Evolutionary conservation across 1,140 invertebrate genomes (phyloP), one percentile per base, ranked within the genome.

Genomic region (Drosophila gunungcola): DNA sequence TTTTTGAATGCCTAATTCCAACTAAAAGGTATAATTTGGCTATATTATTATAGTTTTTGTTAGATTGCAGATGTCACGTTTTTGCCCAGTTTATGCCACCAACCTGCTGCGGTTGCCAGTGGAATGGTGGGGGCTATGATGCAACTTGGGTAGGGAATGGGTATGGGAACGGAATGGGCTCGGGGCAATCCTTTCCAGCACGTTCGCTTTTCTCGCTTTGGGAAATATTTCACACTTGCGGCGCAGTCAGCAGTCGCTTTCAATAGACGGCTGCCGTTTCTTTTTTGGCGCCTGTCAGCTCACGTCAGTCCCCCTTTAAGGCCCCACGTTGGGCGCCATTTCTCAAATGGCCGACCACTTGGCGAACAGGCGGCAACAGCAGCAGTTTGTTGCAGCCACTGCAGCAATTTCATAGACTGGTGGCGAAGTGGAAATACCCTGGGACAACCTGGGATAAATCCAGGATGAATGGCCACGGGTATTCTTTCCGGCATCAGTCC

Each of bases 191-290:
- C 64, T 34, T 57, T 29, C 32, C 54, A 45, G 21, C 69, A 75
- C 73, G 70, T 67, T 65, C 39, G 39, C 46, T 29, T 53, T 43
- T 38, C 67, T 39, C 67, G 42, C 68, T 48, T 42, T 55, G 58
- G 58, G 41, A 76, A 76, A 76, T 75, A 76, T 75, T 76, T 76
- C 73, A 67, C 73, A 76, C 70, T 74, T 76, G 73, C 73, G 73
- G 70, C 73, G 36, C 70, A 76, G 70, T 76, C 73, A 76, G 73
- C 73, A 74, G 73, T 76, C 70, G 62, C 61, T 64, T 76, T 76
- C 70, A 76, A 76, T 76, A 54, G 73, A 65, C 48, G 70, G 39
- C 56, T 63, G 73, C 12, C 48, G 70, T 73, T 62, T 73, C 56
- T 73, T 73, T 54, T 74, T 73, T 73, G 68, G 56, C 69, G 49